Conservation (phyloP, 2,113 vertebrate genomes). For the Larimichthys crocea region DNA sequence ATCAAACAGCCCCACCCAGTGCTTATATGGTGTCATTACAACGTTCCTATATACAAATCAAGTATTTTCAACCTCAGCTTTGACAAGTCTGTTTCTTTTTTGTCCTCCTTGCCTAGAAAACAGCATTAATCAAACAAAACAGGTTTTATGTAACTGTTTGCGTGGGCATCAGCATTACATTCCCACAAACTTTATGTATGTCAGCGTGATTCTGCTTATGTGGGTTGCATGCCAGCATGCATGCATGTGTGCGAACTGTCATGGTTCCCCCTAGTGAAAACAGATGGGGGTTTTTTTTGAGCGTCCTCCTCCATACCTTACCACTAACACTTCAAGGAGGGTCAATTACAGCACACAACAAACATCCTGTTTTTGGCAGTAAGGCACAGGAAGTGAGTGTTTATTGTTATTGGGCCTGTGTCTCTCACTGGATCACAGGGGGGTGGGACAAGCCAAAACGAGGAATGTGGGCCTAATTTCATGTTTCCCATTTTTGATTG, state of each 20-base stretch:
- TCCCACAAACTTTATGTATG: conserved; percentile 31
- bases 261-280: conserved; percentile 75
- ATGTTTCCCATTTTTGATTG: conserved; percentile 83
- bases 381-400: conserved; percentile 77
- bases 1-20: conserved; percentile 61
- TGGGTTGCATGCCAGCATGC: conserved; percentile 34
- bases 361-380: conserved; percentile 85
- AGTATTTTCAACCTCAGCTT: conserved; percentile 17
- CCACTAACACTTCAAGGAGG: conserved; percentile 82
- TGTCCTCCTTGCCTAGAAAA: conserved; percentile 27
- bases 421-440: conserved; percentile 69
- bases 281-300: conserved; percentile 72
- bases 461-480: conserved; percentile 82
- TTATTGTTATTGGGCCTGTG: conserved; percentile 83
- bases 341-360: conserved; percentile 84
- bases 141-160: neutral
- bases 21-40: conserved; percentile 49
- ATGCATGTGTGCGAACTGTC: conserved; percentile 51
- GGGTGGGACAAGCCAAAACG: conserved; percentile 60
- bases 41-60: neutral
- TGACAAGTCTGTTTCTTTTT: conserved; percentile 20
- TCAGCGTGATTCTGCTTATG: conserved; percentile 28
- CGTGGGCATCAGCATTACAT: neutral
- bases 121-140: conserved; percentile 33
- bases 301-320: conserved; percentile 76